Evolutionary conservation across 2,797 vertebrate genomes (phyloP).

Genomic region (Etheostoma perlongum): DNA sequence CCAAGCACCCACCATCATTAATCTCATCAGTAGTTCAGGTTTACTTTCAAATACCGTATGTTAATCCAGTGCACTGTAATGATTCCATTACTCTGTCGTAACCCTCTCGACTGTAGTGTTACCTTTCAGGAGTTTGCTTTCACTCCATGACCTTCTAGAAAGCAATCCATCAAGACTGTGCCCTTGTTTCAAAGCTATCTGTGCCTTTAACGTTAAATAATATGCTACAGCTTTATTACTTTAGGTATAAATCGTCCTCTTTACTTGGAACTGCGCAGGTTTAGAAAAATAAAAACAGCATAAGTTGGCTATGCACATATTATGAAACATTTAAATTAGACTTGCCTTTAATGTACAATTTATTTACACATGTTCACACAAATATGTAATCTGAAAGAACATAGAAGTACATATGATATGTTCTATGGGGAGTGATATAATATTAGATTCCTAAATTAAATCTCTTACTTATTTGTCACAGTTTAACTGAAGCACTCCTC

Average conservation of each 20-base stretch:
- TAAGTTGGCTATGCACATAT: neutral
- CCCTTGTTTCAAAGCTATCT: slow-evolving; percentile 61
- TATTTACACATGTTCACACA: neutral
- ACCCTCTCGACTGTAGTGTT: slow-evolving; percentile 58
- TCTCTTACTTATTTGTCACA: slow-evolving; percentile 11
- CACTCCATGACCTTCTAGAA: slow-evolving; percentile 69
- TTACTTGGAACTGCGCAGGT: neutral
- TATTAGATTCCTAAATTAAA: slow-evolving; percentile 11
- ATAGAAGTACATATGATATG: neutral
- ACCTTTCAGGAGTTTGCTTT: slow-evolving; percentile 72
- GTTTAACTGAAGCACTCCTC: slow-evolving; percentile 11
- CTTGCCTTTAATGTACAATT: neutral
- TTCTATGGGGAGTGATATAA: neutral
- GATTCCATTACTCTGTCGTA: slow-evolving; percentile 40
- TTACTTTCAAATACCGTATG: slow-evolving; percentile 26
- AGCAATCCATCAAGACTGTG: slow-evolving; percentile 50
- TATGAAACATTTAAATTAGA: neutral
- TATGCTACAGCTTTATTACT: slow-evolving; percentile 9
- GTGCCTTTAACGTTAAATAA: slow-evolving; percentile 32
- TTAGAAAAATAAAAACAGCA: neutral
- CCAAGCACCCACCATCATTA: neutral
- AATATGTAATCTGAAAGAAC: neutral
- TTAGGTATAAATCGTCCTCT: neutral
- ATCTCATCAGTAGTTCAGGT: slow-evolving; percentile 10
- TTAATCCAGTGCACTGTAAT: slow-evolving; percentile 25